Conservation (phyloP, 2,888 invertebrate species). For the Polietes domitor region DNA sequence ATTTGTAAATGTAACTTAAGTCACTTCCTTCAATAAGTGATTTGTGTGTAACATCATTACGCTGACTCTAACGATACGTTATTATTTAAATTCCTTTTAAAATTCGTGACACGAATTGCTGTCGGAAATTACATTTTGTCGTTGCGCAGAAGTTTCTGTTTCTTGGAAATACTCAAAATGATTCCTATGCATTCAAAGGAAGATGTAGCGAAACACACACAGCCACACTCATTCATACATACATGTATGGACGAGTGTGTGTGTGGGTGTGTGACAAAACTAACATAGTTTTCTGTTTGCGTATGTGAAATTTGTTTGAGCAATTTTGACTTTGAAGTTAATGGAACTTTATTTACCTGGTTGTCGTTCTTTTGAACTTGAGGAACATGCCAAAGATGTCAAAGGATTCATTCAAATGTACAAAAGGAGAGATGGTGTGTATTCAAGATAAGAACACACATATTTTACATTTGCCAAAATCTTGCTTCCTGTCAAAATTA, state of each 20-base stretch:
- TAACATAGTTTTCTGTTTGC: background rate
- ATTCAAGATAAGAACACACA: background rate
- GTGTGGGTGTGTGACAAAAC: background rate
- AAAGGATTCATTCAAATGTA: background rate
- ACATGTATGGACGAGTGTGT: background rate
- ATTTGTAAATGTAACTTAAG: too few relatives aligned
- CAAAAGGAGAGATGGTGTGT: background rate
- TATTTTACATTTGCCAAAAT: background rate
- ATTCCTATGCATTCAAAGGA: too few relatives aligned
- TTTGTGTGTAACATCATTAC: too few relatives aligned
- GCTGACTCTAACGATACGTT: too few relatives aligned
- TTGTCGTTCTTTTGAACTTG: background rate
- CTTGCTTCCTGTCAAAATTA: background rate
- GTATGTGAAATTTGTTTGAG: background rate
- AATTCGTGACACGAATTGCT: background rate
- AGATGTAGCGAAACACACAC: too few relatives aligned
- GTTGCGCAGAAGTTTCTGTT: background rate
- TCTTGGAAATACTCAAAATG: background rate
- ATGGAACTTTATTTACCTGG: slow-evolving; percentile 1
- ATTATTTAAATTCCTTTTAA: too few relatives aligned
- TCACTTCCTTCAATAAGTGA: too few relatives aligned
- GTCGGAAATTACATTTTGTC: slow-evolving; percentile 1
- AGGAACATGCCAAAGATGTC: background rate
- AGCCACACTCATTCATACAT: background rate
- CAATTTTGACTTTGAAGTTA: background rate